Percentiles rank a stretch among this genome's conserved stretches.
Conservation (phyloP, 2,797 vertebrate genomes). For the Limnodromus scolopaceus region DNA sequence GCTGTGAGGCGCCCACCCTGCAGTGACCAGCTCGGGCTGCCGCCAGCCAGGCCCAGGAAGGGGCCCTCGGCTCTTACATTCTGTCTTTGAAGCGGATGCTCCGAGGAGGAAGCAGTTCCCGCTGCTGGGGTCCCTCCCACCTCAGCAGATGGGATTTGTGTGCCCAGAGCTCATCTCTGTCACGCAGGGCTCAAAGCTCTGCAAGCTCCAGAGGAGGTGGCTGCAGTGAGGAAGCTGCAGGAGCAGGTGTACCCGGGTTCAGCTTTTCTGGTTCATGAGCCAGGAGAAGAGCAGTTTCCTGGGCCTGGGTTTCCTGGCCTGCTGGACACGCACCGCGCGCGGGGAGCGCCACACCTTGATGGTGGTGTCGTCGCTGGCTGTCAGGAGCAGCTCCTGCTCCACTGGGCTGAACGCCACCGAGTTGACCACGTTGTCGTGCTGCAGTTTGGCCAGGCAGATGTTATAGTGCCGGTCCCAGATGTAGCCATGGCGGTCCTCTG, state of each 20-base stretch:
- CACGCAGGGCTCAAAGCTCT: conserved; percentile 20
- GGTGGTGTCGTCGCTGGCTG: conserved; percentile 92
- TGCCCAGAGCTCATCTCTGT: conserved; percentile 1
- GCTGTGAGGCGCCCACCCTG: conserved; percentile 8
- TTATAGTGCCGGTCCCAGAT: conserved; percentile 99
- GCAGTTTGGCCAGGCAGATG: conserved; percentile 93
- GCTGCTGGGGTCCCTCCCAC: neutral
- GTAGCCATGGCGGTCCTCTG: conserved; percentile 96
- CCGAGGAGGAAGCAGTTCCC: neutral
- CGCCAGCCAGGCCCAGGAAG: rapidly evolving
- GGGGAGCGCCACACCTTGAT: conserved; percentile 97
- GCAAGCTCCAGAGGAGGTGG: conserved; percentile 1
- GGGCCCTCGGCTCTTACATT: rapidly evolving
- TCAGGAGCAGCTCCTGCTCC: conserved; percentile 95
- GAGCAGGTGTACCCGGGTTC: conserved; percentile 32
- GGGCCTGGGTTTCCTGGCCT: conserved; percentile 61
- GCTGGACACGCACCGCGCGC: conserved; percentile 78
- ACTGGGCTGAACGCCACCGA: conserved; percentile 94
- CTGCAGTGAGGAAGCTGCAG: conserved; percentile 62
- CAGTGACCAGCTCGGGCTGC: neutral
- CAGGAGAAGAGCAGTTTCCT: conserved; percentile 82
- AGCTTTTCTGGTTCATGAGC: conserved; percentile 81
- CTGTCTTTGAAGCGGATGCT: neutral
- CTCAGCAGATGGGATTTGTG: neutral
- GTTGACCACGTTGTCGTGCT: conserved; percentile 94